These are phyloP conservation scores for Sycophila texana DNA, from an alignment of 2,888 invertebrate genomes.

Conservation along the genomic window DNA sequence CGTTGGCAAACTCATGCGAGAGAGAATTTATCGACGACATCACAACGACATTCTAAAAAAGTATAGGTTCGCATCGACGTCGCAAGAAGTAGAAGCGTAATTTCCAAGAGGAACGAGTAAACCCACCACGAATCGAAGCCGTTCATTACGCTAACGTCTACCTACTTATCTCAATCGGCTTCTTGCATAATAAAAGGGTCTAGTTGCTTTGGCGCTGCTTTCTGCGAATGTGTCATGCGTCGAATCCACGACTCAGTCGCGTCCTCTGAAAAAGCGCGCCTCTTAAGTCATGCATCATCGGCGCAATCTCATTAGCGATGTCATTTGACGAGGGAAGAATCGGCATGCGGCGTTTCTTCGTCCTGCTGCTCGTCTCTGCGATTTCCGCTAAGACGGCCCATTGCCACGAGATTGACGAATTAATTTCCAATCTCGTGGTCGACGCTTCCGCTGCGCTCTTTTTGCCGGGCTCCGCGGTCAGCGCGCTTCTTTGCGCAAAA, in stretches of 20 bases:
- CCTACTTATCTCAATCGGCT: conserved; percentile 32
- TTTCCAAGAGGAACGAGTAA: conserved; percentile 25
- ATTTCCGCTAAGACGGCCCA: not conserved
- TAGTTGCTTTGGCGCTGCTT: not conserved
- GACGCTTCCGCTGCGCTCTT: conserved; percentile 31
- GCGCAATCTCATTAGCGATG: not conserved
- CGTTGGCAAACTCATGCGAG: not conserved
- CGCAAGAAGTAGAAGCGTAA: conserved; percentile 43
- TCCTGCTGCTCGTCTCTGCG: not conserved
- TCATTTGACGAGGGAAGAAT: not conserved
- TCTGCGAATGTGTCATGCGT: too few relatives aligned
- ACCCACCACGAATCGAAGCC: conserved; percentile 24
- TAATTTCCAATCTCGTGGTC: conserved; percentile 43
- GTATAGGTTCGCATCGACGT: not conserved
- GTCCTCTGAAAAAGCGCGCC: not conserved
- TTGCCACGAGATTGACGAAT: conserved; percentile 42
- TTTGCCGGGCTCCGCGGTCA: conserved; percentile 37
- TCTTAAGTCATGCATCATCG: not conserved
- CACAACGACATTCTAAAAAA: conserved; percentile 15
- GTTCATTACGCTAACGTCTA: conserved; percentile 35
- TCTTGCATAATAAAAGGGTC: conserved; percentile 38
- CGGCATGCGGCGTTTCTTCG: conserved; percentile 5
- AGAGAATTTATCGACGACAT: conserved; percentile 35
- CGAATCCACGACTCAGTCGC: not conserved
- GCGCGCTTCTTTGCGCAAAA: conserved; percentile 36